These are phyloP conservation scores for Myotis daubentonii DNA, from an alignment of 2,797 vertebrate genomes.

Conservation along the genomic window DNA sequence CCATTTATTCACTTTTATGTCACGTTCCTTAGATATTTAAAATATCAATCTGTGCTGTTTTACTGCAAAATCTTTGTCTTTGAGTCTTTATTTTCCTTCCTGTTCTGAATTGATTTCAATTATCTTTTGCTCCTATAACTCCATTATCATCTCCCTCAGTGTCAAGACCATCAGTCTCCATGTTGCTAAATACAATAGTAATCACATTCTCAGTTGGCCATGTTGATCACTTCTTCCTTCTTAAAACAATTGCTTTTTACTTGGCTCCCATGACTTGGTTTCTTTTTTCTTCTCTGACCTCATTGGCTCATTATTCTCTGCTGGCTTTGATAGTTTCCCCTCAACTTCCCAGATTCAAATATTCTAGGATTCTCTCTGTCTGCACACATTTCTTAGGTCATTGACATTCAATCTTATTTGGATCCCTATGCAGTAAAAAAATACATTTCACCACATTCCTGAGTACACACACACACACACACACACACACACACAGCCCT, in stretches of 20 bases:
- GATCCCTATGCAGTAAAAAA: not conserved
- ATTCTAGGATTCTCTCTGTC: not conserved
- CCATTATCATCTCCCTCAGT: not conserved
- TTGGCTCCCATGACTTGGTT: not conserved
- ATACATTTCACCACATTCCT: not conserved
- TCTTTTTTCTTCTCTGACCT: not conserved
- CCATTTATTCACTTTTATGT: not conserved
- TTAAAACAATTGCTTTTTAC: not conserved
- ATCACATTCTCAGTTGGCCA: not conserved
- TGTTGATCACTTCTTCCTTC: not conserved
- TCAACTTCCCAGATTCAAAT: not conserved
- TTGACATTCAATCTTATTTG: not conserved
- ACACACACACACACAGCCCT: not conserved
- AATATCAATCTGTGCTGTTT: not conserved
- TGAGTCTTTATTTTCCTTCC: not conserved
- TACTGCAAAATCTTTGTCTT: not conserved
- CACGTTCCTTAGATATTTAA: not conserved
- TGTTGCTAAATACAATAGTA: accelerated
- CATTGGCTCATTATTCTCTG: not conserved
- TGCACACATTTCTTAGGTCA: not conserved
- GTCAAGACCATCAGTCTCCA: not conserved
- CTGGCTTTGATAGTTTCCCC: not conserved
- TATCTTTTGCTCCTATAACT: not conserved
- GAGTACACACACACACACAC: too few relatives aligned
- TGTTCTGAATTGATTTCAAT: not conserved